These are phyloP conservation scores for Loriculus beryllinus DNA, from an alignment of 2,797 vertebrate species.

Conservation along the genomic window DNA sequence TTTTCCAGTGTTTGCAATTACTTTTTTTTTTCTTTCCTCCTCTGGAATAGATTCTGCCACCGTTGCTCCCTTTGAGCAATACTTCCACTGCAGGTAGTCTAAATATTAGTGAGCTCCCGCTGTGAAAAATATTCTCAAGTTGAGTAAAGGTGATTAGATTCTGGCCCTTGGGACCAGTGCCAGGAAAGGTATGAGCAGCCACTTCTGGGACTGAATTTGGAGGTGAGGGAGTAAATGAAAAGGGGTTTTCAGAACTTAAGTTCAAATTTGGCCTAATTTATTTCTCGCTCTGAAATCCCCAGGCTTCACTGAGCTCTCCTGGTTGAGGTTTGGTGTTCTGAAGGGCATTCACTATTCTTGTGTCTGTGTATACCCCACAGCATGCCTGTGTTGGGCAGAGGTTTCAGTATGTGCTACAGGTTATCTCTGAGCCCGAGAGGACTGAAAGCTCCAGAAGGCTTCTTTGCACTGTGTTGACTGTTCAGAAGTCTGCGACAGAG, in stretches of 20 bases:
- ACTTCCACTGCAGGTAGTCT: not conserved
- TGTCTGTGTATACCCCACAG: rapidly evolving
- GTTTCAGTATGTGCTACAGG: not conserved
- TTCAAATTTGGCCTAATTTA: not conserved
- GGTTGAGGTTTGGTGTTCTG: not conserved
- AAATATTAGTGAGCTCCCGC: not conserved
- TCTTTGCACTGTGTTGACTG: rapidly evolving
- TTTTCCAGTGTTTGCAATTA: not conserved
- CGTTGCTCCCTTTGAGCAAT: constrained; percentile 5
- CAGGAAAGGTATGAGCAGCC: not conserved
- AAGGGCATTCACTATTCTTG: rapidly evolving
- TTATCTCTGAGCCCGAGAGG: not conserved
- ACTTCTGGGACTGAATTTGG: not conserved
- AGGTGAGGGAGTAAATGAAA: not conserved
- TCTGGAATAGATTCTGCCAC: not conserved
- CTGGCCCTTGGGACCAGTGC: not conserved
- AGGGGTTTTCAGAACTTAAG: not conserved
- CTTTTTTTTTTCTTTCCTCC: rapidly evolving
- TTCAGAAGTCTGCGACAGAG: rapidly evolving
- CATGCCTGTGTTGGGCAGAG: too few relatives aligned
- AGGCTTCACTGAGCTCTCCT: rapidly evolving
- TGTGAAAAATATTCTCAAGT: not conserved
- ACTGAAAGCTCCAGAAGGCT: not conserved
- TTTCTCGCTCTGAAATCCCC: not conserved
- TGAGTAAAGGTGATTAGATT: not conserved